These are phyloP conservation scores for Adelges cooleyi DNA, from an alignment of 1,140 invertebrate species.

Conservation along the genomic window DNA sequence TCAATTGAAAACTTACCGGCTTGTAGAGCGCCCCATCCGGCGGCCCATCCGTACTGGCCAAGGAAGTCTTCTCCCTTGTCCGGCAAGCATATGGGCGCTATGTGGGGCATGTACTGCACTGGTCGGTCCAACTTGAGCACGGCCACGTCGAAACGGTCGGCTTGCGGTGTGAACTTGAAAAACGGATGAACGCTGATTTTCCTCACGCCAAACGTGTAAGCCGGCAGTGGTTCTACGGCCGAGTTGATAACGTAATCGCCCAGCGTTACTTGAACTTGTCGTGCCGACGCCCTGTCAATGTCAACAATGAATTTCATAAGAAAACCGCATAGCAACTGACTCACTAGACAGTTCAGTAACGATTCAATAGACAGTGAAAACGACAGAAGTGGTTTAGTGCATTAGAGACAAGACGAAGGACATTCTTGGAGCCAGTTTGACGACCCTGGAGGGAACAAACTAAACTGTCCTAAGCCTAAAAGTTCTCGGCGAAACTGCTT, in stretches of 20 bases:
- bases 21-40: slow-evolving; percentile 87
- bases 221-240: slow-evolving; percentile 74
- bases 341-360: too few relatives aligned
- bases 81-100: slow-evolving; percentile 83
- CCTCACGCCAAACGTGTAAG: slow-evolving; percentile 78
- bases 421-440: too few relatives aligned
- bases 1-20: slow-evolving; percentile 49
- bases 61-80: slow-evolving; percentile 80
- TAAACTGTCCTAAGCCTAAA: too few relatives aligned
- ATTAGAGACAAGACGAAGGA: too few relatives aligned
- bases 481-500: too few relatives aligned
- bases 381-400: too few relatives aligned
- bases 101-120: slow-evolving; percentile 81
- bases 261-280: slow-evolving; percentile 80
- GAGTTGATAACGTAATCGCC: slow-evolving; percentile 92
- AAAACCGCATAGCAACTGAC: too few relatives aligned
- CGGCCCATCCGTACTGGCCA: slow-evolving; percentile 81
- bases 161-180: slow-evolving; percentile 84
- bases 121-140: slow-evolving; percentile 76
- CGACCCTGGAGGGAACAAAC: too few relatives aligned
- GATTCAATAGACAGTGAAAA: too few relatives aligned
- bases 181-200: slow-evolving; percentile 84
- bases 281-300: slow-evolving; percentile 58
- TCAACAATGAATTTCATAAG: neutral
- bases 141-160: slow-evolving; percentile 76